Evolutionary conservation across 1,140 invertebrate genomes (phyloP).

Genomic region (Drosophila pseudoobscura): DNA sequence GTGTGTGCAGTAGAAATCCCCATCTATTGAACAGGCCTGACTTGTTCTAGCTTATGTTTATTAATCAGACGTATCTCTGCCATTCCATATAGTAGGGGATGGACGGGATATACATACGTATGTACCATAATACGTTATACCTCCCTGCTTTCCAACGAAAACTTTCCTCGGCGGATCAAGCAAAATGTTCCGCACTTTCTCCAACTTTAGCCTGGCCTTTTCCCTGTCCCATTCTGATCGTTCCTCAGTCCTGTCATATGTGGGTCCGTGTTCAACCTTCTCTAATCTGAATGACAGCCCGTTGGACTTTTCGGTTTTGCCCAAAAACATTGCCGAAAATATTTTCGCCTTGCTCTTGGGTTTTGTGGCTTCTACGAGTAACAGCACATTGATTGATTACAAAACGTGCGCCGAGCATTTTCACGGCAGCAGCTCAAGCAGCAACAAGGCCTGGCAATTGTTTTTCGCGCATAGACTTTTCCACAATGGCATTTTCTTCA

Average conservation of each 20-base stretch:
- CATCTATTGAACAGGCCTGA: not conserved
- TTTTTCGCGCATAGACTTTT: slow-evolving; percentile 68
- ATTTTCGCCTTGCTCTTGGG: slow-evolving; percentile 51
- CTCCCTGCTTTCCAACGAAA: slow-evolving; percentile 9
- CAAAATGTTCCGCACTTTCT: slow-evolving; percentile 25
- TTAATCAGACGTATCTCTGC: too few species aligned
- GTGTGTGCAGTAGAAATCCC: not conserved
- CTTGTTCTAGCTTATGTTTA: too few species aligned
- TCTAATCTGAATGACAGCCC: slow-evolving; percentile 56
- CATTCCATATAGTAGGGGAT: too few species aligned
- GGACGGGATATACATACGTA: too few species aligned
- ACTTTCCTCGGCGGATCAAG: slow-evolving; percentile 25
- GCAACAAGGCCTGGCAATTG: slow-evolving; percentile 64
- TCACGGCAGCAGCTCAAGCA: slow-evolving; percentile 56
- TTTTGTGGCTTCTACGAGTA: slow-evolving; percentile 26
- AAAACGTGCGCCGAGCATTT: slow-evolving; percentile 78
- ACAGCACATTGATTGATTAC: slow-evolving; percentile 73
- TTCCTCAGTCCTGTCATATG: slow-evolving; percentile 8
- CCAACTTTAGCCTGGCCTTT: slow-evolving; percentile 2
- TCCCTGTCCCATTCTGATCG: not conserved
- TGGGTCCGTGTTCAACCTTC: slow-evolving; percentile 29
- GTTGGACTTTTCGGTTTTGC: slow-evolving; percentile 54
- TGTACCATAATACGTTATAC: not conserved
- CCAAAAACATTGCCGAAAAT: slow-evolving; percentile 57
- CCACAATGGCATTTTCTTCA: slow-evolving; percentile 82